These are phyloP conservation scores for Laspeyria flexula DNA, from an alignment of 2,888 invertebrate genomes.

Conservation along the genomic window DNA sequence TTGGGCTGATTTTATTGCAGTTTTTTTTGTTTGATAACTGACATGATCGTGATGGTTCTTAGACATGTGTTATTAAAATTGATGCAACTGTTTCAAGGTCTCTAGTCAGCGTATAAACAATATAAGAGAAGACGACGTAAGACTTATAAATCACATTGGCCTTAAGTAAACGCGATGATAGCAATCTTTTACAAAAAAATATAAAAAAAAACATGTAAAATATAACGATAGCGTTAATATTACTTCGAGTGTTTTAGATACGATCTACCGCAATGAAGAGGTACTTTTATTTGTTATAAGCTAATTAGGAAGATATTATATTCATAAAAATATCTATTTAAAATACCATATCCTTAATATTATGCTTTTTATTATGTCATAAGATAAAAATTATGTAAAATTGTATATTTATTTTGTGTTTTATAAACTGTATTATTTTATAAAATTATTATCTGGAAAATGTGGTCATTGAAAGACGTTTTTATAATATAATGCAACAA, in stretches of 20 bases:
- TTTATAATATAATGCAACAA: background rate
- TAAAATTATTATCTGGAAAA: no score
- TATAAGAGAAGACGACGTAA: no score
- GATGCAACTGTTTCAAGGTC: no score
- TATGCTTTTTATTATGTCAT: background rate
- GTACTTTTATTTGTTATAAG: background rate
- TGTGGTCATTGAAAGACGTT: background rate
- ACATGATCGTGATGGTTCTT: no score
- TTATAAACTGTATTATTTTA: no score
- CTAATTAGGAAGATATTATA: background rate
- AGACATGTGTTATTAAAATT: no score
- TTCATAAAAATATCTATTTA: background rate
- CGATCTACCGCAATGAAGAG: background rate
- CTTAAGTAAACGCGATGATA: background rate
- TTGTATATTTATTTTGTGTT: no score
- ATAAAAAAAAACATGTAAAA: background rate
- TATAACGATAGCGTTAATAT: background rate
- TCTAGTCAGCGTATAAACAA: no score
- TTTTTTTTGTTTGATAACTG: no score
- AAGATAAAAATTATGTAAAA: background rate
- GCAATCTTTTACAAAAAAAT: background rate
- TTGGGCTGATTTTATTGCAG: no score
- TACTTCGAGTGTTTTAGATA: background rate
- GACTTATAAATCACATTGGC: no score
- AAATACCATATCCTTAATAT: background rate